Evolutionary conservation across 2,888 invertebrate genomes (phyloP), one percentile per base, ranked within the genome.

Genomic region (Cephus runcator): DNA sequence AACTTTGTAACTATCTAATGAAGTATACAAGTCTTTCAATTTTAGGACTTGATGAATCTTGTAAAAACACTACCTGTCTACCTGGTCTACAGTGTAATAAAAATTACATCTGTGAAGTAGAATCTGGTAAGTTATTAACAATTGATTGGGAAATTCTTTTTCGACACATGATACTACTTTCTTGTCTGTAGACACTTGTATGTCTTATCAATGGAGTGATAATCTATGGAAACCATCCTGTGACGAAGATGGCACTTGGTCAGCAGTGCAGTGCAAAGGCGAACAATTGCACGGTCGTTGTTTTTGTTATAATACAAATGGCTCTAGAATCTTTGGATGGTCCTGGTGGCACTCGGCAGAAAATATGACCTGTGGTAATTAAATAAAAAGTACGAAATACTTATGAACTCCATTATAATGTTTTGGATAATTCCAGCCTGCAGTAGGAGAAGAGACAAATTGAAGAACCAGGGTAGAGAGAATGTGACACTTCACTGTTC

Each of bases 331-430:
- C 89, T 95, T 94, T 91, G 95, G 95, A 85, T 93, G 94, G 92
- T 93, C 93, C 87, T 94, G 94, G 93, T 92, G 93, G 86, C 90
- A 89, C 68, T 91, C 93, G 77, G 92, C 94, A 4, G 90, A 90
- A 77, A 93, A 94, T 77, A 95, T 95, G 95, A 94, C 93, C 82
- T 95, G 95, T 88, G 94, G 95, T 95, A 92, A 92, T 23, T 31
- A 35, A 12, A 34, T 31, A 74, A 76, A 11, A 33, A 31, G 23
- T 6, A 33, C 1, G 2, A 56, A 23, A 2, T 23, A 56, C 9
- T 6, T 23, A 23, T 2, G 23, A 56, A 56, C 15, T 12, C 23
- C 1, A 6, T 11, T 3, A 35, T 15, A 35, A 35, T 34, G 11
- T 74, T 36, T 36, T 69, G 75, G 71, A 73, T 31, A 69, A 74